Percentiles rank a stretch among this genome's conserved stretches.
Evolutionary conservation across 2,113 vertebrate species (phyloP).

Genomic region (Drymodes brunneopygia): DNA sequence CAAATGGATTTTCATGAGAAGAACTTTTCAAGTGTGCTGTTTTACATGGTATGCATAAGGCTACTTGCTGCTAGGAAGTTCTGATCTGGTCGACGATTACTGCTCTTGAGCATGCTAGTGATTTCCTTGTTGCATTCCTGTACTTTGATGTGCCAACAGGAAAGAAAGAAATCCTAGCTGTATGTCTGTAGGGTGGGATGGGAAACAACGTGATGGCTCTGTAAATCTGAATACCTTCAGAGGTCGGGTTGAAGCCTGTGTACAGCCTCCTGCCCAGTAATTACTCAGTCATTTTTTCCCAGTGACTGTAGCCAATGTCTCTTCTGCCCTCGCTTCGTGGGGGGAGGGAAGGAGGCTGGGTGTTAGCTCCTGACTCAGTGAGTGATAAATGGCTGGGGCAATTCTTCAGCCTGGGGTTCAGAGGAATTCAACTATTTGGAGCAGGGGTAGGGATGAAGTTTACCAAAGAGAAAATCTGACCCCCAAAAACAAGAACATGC

Average conservation of each 20-base stretch:
- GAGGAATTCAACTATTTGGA: not conserved
- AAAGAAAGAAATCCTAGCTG: not conserved
- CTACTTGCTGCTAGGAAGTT: not conserved
- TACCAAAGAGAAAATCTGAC: not conserved
- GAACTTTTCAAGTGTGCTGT: not conserved
- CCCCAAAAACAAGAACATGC: accelerated
- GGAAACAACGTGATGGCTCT: not conserved
- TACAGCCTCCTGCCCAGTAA: not conserved
- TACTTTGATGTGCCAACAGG: not conserved
- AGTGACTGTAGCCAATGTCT: not conserved
- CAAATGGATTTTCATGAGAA: not conserved
- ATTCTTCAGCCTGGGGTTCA: not conserved
- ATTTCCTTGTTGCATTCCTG: not conserved
- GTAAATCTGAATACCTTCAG: not conserved
- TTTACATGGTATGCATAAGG: not conserved
- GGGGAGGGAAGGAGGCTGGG: not conserved
- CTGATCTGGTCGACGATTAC: not conserved
- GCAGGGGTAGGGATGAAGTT: not conserved
- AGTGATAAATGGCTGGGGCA: not conserved
- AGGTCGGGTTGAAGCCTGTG: not conserved
- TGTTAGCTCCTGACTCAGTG: not conserved
- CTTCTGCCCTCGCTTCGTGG: not conserved
- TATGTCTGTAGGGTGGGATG: not conserved
- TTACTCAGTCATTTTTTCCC: not conserved
- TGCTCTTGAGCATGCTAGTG: not conserved